Base-by-base conservation (phyloP, 1,140 invertebrate genomes). In the Drosophila saltans region DNA sequence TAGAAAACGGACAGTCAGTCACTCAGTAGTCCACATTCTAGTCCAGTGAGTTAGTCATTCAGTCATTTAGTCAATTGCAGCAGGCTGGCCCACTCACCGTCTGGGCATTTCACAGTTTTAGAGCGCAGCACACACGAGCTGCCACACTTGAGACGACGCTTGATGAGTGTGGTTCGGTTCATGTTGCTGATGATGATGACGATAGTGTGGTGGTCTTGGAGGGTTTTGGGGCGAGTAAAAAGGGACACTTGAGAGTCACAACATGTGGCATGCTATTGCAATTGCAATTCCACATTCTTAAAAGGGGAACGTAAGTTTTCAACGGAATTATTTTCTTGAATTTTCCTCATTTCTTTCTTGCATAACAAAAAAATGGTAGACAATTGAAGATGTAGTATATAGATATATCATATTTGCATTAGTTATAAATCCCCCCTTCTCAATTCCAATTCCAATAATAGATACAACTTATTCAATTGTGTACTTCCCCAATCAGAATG, bases 61-160 rank as follows among this genome's bases (percentile, higher is more conserved):
- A 45, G 60, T 69, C 75, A 85, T 68, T 85, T 75, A 80, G 75
- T 85, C 81, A 81, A 85, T 79, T 85, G 82, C 78, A 86, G 21
- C 45, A 48, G 45, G 45, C 45, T 21, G 45, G 24, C 45, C 45
- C 80, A 85, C 82, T 85, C 82, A 85, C 78, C 75, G 82, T 85
- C 82, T 86, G 78, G 82, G 82, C 72, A 86, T 75, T 86, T 83
- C 61, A 76, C 66, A 70, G 72, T 69, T 74, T 78, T 81, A 57
- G 68, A 39, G 55, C 60, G 70, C 58, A 73, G 70, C 58, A 73
- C 58, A 69, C 58, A 56, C 57, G 61, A 64, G 64, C 64, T 48
- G 45, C 45, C 68, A 69, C 81, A 85, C 81, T 84, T 85, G 81
- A 84, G 81, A 85, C 81, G 80, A 72, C 68, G 73, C 62, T 74